phyloP scores from a whole-genome alignment of 2,888 invertebrate genomes.

The Ypsolopha sequella region DNA sequence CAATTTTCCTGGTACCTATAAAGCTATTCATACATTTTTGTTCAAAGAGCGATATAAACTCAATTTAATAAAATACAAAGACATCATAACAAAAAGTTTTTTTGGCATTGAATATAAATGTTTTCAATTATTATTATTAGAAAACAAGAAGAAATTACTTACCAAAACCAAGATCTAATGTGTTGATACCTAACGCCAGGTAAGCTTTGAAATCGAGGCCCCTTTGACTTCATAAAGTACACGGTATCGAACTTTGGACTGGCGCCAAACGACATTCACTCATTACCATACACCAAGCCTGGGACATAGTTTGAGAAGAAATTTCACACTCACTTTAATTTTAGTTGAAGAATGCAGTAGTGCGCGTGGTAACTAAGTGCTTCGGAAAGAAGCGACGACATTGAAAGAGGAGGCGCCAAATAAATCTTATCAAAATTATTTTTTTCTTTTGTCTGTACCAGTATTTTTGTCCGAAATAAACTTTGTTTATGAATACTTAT shows the following conservation, averaged over 20 bases:
- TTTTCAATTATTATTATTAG: too few relatives aligned
- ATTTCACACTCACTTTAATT: neutral
- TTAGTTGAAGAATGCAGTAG: neutral
- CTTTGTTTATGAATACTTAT: neutral
- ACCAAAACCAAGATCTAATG: too few relatives aligned
- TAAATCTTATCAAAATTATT: too few relatives aligned
- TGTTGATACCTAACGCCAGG: too few relatives aligned
- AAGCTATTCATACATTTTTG: too few relatives aligned
- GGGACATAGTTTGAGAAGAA: neutral
- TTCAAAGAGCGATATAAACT: too few relatives aligned
- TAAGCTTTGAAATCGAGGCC: neutral
- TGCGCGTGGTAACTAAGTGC: neutral
- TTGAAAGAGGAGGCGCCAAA: too few relatives aligned
- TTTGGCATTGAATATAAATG: too few relatives aligned
- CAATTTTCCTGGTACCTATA: too few relatives aligned
- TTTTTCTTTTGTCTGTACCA: neutral
- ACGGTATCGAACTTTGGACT: constrained; percentile 18
- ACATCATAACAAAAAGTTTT: too few relatives aligned
- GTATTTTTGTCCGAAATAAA: neutral
- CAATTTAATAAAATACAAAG: too few relatives aligned
- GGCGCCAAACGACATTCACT: constrained; percentile 7
- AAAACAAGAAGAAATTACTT: too few relatives aligned
- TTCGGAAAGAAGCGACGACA: neutral
- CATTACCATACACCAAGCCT: constrained; percentile 12
- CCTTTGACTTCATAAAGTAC: constrained; percentile 14